Base-by-base conservation (phyloP, 2,888 invertebrate species). In the Frankliniella fusca region DNA sequence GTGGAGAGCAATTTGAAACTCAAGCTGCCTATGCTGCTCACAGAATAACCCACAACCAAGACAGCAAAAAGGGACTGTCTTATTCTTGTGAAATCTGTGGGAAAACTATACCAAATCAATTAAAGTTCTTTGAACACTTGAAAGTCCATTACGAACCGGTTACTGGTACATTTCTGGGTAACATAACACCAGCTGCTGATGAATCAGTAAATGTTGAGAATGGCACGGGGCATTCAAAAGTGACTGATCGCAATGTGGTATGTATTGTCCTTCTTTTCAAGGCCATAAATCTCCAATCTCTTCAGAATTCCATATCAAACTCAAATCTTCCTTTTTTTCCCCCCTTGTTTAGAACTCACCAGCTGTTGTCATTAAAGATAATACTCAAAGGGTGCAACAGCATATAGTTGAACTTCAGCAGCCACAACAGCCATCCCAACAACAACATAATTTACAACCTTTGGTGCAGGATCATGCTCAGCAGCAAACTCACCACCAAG, bases 81-180 rank as follows among this genome's bases (percentile, higher is more conserved):
- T 92, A 93, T 84, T 90, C 92, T 83, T 96, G 96, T 87, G 94
- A 95, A 88, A 87, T 96, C 20, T 97, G 96, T 87, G 92, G 92
- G n/a, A 92, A 91, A 84, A 91, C 91, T 84, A 94, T 93, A 86
- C 91, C 91, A 50, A 93, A 94, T 84, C 96, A 97, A 87, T 88
- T 95, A 27, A 93, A 93, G 86, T 96, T 96, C 89, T 96, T 94
- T 88, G 94, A 94, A 83, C 96, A 97, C 87, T 90, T 97, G 11
- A 95, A 95, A 88, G 91, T 92, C 83, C 94, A 94, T 86, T 95
- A 95, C 87, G 95, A 95, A 87, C 86, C 86, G 2, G 81, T 82
- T 27, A 27, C 70, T 27, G 70, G 70, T 23, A 27, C 27, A 11
- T 27, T 76, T 76, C 23, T 76, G 12, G 27, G 12, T 11, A 27